Conservation (phyloP, 2,888 invertebrate genomes). For the Bruchidius siliquastri region DNA sequence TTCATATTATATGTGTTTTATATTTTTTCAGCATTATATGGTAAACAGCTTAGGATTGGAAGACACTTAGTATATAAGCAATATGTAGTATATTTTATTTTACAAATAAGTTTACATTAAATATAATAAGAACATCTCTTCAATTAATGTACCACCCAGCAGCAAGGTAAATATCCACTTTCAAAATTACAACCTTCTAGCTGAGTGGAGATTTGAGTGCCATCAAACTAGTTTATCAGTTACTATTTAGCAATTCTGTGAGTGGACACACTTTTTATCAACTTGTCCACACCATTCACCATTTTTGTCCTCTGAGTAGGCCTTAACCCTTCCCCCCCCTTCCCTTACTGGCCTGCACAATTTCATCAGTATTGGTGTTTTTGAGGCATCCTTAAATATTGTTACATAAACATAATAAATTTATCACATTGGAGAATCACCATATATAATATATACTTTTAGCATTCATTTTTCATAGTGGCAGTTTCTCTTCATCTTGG, state of each 20-base stretch:
- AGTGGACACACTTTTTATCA: no score
- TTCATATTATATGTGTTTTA: conserved; percentile 47
- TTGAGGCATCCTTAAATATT: no score
- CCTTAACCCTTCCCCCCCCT: no score
- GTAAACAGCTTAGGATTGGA: conserved; percentile 27
- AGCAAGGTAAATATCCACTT: no score
- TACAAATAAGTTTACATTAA: neutral
- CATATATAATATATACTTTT: neutral
- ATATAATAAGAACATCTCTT: neutral
- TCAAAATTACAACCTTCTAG: no score
- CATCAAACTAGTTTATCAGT: no score
- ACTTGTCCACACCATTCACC: no score
- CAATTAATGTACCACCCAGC: neutral
- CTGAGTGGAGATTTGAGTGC: no score
- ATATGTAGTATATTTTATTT: neutral
- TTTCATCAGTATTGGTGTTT: no score
- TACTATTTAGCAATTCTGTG: no score
- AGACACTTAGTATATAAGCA: neutral
- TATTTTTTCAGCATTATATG: conserved; percentile 46
- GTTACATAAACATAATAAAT: neutral
- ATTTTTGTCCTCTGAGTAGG: no score
- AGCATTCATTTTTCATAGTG: neutral
- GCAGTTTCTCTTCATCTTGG: neutral
- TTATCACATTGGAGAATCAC: neutral
- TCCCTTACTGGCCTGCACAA: no score